A percentile compares a stretch with the other conserved stretches of the same genome.
These are phyloP conservation scores for Pachycephala philippinensis DNA, from an alignment of 2,113 vertebrate genomes.

Conservation along the genomic window DNA sequence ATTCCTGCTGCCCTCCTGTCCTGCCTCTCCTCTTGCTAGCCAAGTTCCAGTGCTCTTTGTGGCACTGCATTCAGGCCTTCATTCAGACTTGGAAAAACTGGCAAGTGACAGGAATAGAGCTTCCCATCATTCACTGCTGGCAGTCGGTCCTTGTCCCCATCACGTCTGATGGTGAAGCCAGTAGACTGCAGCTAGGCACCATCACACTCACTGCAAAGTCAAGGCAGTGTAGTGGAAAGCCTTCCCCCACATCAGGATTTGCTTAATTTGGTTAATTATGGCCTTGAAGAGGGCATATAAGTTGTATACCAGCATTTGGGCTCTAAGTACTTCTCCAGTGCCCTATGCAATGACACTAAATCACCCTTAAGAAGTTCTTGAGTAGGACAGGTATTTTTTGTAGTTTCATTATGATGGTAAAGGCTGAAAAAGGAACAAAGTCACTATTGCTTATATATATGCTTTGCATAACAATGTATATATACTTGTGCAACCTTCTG, in stretches of 20 bases:
- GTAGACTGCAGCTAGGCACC: not conserved
- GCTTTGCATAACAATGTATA: not conserved
- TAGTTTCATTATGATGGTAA: not conserved
- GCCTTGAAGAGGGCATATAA: not conserved
- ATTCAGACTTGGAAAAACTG: not conserved
- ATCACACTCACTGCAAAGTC: not conserved
- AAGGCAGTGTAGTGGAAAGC: not conserved
- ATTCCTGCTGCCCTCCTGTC: not conserved
- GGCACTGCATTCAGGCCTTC: not conserved
- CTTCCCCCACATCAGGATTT: not conserved
- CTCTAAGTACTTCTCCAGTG: not conserved
- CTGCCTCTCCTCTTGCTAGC: not conserved
- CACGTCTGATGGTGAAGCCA: rapidly evolving
- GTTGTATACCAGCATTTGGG: not conserved
- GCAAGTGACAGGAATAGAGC: not conserved
- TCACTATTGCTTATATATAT: not conserved
- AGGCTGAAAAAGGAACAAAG: not conserved
- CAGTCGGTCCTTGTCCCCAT: not conserved
- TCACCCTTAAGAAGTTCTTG: not conserved
- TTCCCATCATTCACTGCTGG: not conserved
- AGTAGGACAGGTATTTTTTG: not conserved
- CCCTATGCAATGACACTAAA: not conserved
- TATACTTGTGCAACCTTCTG: not conserved
- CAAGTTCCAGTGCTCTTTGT: rapidly evolving
- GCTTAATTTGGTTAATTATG: not conserved